Percentiles rank a stretch among this genome's conserved stretches.
Conservation (phyloP, 2,797 vertebrate species). For the Pangasius djambal region DNA sequence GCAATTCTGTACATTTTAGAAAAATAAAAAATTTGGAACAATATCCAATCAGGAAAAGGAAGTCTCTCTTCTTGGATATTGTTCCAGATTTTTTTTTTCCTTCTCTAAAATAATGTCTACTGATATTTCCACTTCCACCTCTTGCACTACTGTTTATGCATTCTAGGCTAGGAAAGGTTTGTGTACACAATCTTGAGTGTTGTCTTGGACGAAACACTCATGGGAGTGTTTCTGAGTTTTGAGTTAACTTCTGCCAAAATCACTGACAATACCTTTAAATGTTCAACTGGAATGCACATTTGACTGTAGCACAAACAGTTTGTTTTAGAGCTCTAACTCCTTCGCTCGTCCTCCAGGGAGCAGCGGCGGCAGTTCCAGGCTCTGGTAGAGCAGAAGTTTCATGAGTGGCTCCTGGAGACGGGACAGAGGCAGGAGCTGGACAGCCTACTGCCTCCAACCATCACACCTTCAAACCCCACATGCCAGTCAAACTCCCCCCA, state of each 20-base stretch:
- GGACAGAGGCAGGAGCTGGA: constrained; percentile 89
- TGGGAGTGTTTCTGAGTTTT: background rate
- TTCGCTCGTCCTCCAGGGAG: constrained; percentile 71
- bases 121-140: background rate
- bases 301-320: background rate
- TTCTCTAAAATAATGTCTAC: background rate
- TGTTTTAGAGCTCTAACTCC: background rate
- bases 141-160: background rate
- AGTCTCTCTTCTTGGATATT: background rate
- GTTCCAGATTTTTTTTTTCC: no score
- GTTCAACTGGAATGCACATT: background rate
- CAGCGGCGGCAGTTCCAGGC: constrained; percentile 87
- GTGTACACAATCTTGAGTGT: background rate
- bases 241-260: background rate
- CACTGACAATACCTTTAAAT: background rate
- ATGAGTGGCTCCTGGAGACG: constrained; percentile 87
- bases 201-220: background rate
- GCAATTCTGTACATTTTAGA: background rate
- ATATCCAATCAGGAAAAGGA: no score
- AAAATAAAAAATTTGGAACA: background rate
- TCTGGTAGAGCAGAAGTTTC: constrained; percentile 90
- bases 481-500: constrained; percentile 57
- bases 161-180: background rate
- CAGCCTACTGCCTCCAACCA: constrained; percentile 80
- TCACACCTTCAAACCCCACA: constrained; percentile 57